Evolutionary conservation across 1,140 invertebrate genomes (phyloP), one percentile per base, ranked within the genome.

Genomic region (Drosophila varians): DNA sequence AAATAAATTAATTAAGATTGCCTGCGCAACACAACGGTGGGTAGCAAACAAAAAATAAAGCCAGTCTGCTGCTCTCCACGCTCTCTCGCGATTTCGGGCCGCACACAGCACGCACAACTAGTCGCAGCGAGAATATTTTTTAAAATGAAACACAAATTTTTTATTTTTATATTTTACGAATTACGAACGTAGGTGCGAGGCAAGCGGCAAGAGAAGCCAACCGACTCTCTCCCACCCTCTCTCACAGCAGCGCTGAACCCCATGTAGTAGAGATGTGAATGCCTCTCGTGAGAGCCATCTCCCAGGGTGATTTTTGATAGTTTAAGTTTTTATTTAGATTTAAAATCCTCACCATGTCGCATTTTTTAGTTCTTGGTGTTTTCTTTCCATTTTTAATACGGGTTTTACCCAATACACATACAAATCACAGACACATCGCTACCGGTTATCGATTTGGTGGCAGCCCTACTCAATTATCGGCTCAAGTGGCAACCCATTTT

Each of bases 1-100:
- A 74, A 74, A 74, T 74, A 74, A 74, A 74, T 74, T 74, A 74
- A 74, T 74, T 74, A 74, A 74, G 70, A 74, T 66, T 74, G 70
- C 36, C 71, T 66, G 60, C 69, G 70, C 70, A 74, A 64, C 52
- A 73, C 52, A 25, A 16, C 51, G 45, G 36, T 40, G 42, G 51
- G 49, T 43, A 51, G 45, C 42, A 68, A 71, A 71, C 31, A 43
- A 68, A 47, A 55, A 34, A 53, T 56, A 70, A 64, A 69, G 49
- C 51, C 49, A 62, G 48, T 34, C 21, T 12, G 19, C 14, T 26
- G 28, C 42, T 46, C 42, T 56, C 25, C 19, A 7, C 66, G 40
- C 56, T 66, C 68, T 46, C 65, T 56, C 51, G 38, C 58, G 38
- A 26, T 47, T 38, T 69, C 26, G 3, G 9, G 28, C 28, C 23